These are phyloP conservation scores for Suillia variegata DNA, from an alignment of 2,888 invertebrate genomes.

Conservation along the genomic window DNA sequence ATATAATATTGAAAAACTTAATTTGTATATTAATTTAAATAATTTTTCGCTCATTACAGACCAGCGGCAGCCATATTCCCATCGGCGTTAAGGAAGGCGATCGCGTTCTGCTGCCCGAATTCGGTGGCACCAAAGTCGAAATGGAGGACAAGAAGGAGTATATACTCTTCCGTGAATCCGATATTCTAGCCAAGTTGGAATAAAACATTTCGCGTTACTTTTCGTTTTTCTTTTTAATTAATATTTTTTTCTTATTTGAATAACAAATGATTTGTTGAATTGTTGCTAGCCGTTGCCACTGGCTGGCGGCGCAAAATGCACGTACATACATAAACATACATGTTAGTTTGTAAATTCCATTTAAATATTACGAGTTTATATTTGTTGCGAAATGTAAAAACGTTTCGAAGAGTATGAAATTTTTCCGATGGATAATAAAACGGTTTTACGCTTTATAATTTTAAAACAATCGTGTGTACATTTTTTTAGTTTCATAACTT, in stretches of 20 bases:
- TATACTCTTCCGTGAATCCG: conserved; percentile 92
- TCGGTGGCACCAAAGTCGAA: conserved; percentile 95
- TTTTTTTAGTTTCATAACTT: conserved; percentile 9
- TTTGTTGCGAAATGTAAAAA: conserved; percentile 5
- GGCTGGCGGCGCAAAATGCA: neutral
- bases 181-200: conserved; percentile 92
- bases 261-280: neutral
- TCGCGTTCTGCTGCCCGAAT: conserved; percentile 94
- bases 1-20: too few relatives aligned
- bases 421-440: conserved; percentile 33
- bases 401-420: neutral
- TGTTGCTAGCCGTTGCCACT: neutral
- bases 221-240: neutral
- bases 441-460: conserved; percentile 40
- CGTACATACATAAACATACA: neutral
- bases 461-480: conserved; percentile 14
- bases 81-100: conserved; percentile 89
- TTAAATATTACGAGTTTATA: conserved; percentile 23
- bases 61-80: conserved; percentile 83
- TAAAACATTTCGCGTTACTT: conserved; percentile 33
- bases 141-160: conserved; percentile 90
- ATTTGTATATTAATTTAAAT: neutral
- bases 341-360: conserved; percentile 36
- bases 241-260: neutral
- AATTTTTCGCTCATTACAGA: conserved; percentile 47